These are phyloP conservation scores for Zoanthus sociatus DNA, from an alignment of 92 coral and sea anemone genomes.

Conservation along the genomic window DNA sequence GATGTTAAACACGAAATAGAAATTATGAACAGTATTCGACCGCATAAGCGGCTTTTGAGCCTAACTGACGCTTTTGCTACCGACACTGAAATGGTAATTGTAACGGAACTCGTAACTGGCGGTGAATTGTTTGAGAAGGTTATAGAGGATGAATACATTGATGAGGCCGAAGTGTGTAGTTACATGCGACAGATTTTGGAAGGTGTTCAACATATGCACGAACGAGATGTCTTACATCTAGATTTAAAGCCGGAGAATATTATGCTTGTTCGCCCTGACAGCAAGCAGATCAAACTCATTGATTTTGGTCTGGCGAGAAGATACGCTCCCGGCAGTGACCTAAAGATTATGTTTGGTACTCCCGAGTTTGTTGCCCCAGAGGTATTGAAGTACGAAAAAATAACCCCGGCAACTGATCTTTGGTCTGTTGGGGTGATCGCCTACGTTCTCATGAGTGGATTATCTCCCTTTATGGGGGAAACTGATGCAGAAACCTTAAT, in stretches of 20 bases:
- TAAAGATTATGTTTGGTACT: constrained; percentile 98
- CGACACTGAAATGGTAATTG: constrained; percentile 92
- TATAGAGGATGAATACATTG: constrained; percentile 94
- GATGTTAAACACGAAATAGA: constrained; percentile 93
- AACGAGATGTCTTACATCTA: constrained; percentile 85
- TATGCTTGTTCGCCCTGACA: constrained; percentile 92
- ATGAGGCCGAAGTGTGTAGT: constrained; percentile 89
- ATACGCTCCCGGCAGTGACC: constrained; percentile 90
- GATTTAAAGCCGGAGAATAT: constrained; percentile 98
- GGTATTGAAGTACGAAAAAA: constrained; percentile 90
- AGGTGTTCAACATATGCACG: constrained; percentile 95
- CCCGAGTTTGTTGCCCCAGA: constrained; percentile 99
- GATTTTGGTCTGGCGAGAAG: constrained; percentile 97
- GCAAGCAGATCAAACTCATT: constrained; percentile 93
- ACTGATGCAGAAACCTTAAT: constrained; percentile 96
- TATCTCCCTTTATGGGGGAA: constrained; percentile 98
- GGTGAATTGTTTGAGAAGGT: constrained; percentile 98
- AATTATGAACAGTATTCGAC: constrained; percentile 80
- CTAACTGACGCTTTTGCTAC: constrained; percentile 89
- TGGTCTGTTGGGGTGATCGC: constrained; percentile 99
- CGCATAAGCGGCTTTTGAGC: constrained; percentile 84
- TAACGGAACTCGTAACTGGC: constrained; percentile 94
- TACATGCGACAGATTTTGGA: constrained; percentile 96
- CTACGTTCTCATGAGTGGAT: constrained; percentile 93
- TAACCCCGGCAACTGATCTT: constrained; percentile 95